These are phyloP conservation scores for Leucopsar rothschildi DNA, from an alignment of 2,113 vertebrate genomes.

Conservation along the genomic window DNA sequence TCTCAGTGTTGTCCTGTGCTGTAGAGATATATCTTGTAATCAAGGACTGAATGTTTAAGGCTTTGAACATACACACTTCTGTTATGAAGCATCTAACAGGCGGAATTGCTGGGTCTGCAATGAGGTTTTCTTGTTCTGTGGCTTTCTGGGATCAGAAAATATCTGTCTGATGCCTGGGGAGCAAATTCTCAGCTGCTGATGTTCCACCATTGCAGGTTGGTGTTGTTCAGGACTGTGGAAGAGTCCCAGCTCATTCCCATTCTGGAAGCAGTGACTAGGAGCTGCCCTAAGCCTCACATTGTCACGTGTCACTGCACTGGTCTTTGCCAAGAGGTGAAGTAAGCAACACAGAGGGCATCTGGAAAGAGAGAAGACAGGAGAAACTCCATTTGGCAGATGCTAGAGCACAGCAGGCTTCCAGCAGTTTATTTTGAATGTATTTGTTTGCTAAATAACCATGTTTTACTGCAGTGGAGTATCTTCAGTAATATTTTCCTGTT, in stretches of 20 bases:
- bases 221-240: neutral
- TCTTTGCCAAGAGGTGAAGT: neutral
- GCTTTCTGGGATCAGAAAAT: neutral
- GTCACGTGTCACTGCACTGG: neutral
- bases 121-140: neutral
- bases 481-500: slow-evolving; percentile 32
- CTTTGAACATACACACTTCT: neutral
- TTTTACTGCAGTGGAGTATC: slow-evolving; percentile 56
- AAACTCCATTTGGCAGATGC: slow-evolving; percentile 32
- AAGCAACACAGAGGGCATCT: neutral
- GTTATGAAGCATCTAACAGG: neutral
- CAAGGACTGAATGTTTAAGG: neutral
- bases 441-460: slow-evolving; percentile 49
- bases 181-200: neutral
- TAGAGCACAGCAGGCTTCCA: slow-evolving; percentile 44
- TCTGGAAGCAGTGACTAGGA: neutral
- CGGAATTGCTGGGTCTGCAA: neutral
- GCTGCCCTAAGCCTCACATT: neutral
- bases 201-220: neutral
- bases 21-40: neutral
- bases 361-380: neutral
- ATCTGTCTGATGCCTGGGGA: neutral
- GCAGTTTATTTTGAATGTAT: slow-evolving; percentile 49
- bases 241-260: neutral
- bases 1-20: neutral